Conservation (phyloP, 2,888 invertebrate genomes). For the Chymomyza fuscimana region DNA sequence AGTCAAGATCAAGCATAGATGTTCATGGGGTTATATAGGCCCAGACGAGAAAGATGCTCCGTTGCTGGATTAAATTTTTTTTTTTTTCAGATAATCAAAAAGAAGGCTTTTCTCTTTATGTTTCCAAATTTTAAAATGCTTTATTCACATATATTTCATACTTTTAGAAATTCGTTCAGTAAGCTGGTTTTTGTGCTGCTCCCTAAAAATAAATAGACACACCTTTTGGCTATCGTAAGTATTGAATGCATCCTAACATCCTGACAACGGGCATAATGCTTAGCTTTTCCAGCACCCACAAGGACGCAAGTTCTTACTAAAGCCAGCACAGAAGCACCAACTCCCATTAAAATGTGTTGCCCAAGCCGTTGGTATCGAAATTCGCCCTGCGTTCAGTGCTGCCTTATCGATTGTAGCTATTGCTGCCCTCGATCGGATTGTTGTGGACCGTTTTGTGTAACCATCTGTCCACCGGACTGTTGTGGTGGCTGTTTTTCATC, state of each 20-base stretch:
- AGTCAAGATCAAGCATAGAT: no score
- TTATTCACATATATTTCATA: no score
- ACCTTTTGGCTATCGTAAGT: not conserved
- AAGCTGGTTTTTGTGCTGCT: not conserved
- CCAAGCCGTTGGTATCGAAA: constrained; percentile 52
- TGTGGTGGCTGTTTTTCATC: not conserved
- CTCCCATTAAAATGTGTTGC: constrained; percentile 47
- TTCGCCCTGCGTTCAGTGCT: constrained; percentile 57
- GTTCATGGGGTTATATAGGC: no score
- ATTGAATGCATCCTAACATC: not conserved
- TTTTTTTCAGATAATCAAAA: no score
- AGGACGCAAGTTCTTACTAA: not conserved
- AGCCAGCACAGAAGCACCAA: not conserved
- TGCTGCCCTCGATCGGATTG: constrained; percentile 47
- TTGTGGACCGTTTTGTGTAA: constrained; percentile 27
- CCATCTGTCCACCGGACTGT: not conserved
- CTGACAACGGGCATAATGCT: not conserved
- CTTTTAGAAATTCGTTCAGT: no score
- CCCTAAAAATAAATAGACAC: not conserved
- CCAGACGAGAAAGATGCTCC: no score
- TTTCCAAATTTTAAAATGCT: no score
- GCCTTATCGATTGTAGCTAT: constrained; percentile 57
- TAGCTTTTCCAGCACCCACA: not conserved
- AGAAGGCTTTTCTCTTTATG: no score
- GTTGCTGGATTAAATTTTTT: no score